A percentile compares a stretch with the other conserved stretches of the same genome.
phyloP scores from a whole-genome alignment of 2,888 invertebrate species.

The Stenotaenia linearis region DNA sequence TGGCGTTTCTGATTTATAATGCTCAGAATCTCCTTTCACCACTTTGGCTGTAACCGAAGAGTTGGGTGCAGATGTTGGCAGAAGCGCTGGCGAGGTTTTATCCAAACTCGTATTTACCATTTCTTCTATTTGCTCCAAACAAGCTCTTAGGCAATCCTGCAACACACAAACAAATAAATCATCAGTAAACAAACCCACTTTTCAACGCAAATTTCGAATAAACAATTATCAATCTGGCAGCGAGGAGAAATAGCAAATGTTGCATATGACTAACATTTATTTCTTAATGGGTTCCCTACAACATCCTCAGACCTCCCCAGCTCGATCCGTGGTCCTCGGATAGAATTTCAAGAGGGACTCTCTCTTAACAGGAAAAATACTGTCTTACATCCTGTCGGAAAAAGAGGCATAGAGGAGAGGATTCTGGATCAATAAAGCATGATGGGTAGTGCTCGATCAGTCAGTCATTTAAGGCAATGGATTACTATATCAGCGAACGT shows the following conservation, averaged over 20 bases:
- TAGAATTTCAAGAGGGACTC: not conserved
- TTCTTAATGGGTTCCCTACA: slow-evolving; percentile 1
- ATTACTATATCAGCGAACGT: not conserved
- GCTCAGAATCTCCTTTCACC: slow-evolving; percentile 40
- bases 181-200: not conserved
- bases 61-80: slow-evolving; percentile 41
- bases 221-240: not conserved
- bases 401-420: not conserved
- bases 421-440: not conserved
- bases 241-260: not conserved
- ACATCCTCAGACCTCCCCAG: slow-evolving; percentile 26
- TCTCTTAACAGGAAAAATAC: slow-evolving; percentile 10
- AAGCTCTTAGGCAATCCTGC: slow-evolving; percentile 73
- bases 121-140: slow-evolving; percentile 54
- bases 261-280: not conserved
- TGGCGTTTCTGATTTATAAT: slow-evolving; percentile 55
- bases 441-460: not conserved
- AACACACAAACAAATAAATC: slow-evolving; percentile 37
- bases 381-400: slow-evolving; percentile 27
- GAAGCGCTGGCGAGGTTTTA: slow-evolving; percentile 34
- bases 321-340: not conserved
- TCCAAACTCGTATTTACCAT: slow-evolving; percentile 49
- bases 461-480: not conserved
- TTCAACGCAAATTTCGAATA: not conserved
- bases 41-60: slow-evolving; percentile 46